phyloP scores from a whole-genome alignment of 1,140 invertebrate genomes.

The Achatina immaculata region DNA sequence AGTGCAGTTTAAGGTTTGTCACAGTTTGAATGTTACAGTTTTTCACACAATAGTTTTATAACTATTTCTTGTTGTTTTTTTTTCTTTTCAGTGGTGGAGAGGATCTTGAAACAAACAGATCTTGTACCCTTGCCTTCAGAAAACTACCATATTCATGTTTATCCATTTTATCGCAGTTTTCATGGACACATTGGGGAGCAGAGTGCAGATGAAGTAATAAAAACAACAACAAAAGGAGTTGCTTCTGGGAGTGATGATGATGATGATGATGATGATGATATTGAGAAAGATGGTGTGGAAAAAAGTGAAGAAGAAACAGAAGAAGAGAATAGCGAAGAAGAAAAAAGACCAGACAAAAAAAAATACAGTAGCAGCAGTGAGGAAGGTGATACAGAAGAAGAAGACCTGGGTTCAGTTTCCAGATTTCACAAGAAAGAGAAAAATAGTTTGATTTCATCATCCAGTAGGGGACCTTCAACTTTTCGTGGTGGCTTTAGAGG shows the following conservation, averaged over 20 bases:
- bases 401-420: neutral
- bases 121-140: slow-evolving; percentile 7
- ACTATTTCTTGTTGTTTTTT: too few species aligned
- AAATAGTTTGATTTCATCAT: neutral
- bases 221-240: neutral
- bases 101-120: neutral
- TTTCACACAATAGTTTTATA: too few species aligned
- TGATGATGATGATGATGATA: neutral
- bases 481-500: neutral
- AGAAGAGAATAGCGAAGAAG: neutral
- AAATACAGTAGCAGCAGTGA: neutral
- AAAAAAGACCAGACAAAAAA: neutral
- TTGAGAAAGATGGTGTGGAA: neutral
- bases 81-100: slow-evolving; percentile 9
- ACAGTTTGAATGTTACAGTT: too few species aligned
- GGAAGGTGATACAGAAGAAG: neutral
- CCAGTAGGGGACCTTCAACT: neutral
- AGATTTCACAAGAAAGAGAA: slow-evolving; percentile 4
- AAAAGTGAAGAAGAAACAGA: neutral
- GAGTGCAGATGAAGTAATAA: neutral
- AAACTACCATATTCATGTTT: slow-evolving; percentile 5
- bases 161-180: neutral
- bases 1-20: too few species aligned
- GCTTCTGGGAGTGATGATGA: neutral
- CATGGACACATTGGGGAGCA: slow-evolving; percentile 6